Evolutionary conservation across 2,797 vertebrate species (phyloP).

Genomic region (Phoebastria nigripes): DNA sequence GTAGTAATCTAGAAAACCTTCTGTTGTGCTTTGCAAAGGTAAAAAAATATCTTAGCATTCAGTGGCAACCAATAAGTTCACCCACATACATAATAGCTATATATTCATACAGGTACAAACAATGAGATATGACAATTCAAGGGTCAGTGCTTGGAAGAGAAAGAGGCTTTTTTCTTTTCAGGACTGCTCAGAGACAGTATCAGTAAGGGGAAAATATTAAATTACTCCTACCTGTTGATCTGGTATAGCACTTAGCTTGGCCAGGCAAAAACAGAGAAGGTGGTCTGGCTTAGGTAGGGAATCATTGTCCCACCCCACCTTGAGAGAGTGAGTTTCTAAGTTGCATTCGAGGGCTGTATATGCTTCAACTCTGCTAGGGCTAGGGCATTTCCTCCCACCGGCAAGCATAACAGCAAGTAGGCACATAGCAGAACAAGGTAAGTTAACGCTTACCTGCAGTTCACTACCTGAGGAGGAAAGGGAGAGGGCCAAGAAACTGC

Average conservation of each 20-base stretch:
- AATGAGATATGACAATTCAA: not conserved
- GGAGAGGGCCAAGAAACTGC: not conserved
- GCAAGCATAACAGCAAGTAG: not conserved
- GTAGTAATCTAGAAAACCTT: not conserved
- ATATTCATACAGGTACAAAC: not conserved
- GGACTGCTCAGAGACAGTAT: not conserved
- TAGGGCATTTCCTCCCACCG: not conserved
- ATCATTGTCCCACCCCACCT: fast-evolving
- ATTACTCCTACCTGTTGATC: not conserved
- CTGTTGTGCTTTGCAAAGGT: not conserved
- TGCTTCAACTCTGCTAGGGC: not conserved
- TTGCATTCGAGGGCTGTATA: not conserved
- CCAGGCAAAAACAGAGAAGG: not conserved
- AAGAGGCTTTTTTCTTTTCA: not conserved
- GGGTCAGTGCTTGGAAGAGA: not conserved
- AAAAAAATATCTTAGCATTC: not conserved
- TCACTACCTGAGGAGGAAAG: not conserved
- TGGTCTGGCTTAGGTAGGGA: not conserved
- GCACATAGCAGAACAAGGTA: not conserved
- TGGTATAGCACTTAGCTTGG: not conserved
- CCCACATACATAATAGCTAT: not conserved
- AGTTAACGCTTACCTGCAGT: not conserved
- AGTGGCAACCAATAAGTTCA: not conserved
- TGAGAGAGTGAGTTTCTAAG: not conserved
- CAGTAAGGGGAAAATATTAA: not conserved